A percentile compares a stretch with the other conserved stretches of the same genome.
Evolutionary conservation across 35 echinoderm and acorn worm species (phyloP).

Genomic region (Apostichopus californicus): DNA sequence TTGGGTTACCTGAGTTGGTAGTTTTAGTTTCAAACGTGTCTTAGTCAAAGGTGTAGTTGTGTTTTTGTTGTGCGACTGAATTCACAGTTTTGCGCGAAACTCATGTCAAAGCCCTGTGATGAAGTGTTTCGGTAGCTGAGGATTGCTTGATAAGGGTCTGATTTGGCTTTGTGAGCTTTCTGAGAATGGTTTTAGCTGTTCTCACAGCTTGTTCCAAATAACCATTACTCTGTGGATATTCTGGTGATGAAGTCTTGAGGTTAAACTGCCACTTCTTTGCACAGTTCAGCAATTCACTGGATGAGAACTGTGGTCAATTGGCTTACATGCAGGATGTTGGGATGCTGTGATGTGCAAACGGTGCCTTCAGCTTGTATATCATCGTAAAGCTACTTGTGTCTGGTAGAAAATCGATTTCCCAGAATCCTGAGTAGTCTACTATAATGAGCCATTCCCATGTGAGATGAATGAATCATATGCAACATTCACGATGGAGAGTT

Average conservation of each 20-base stretch:
- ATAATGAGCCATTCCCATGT: slow-evolving; percentile 71
- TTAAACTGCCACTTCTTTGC: slow-evolving; percentile 30
- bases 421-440: slow-evolving; percentile 39
- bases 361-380: slow-evolving; percentile 41
- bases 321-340: slow-evolving; percentile 23
- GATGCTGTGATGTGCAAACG: slow-evolving; percentile 51
- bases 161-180: slow-evolving; percentile 40
- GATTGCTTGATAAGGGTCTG: slow-evolving; percentile 33
- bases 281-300: slow-evolving; percentile 30
- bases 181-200: slow-evolving; percentile 29
- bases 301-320: slow-evolving; percentile 57
- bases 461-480: slow-evolving; percentile 58
- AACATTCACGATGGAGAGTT: slow-evolving; percentile 46
- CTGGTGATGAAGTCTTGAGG: slow-evolving; percentile 24
- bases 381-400: slow-evolving; percentile 37
- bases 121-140: slow-evolving; percentile 8
- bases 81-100: slow-evolving; percentile 53
- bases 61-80: slow-evolving; percentile 63
- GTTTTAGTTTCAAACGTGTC: slow-evolving; percentile 54
- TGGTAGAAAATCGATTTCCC: slow-evolving; percentile 73
- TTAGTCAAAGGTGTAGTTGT: slow-evolving; percentile 26
- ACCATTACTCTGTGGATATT: slow-evolving; percentile 52
- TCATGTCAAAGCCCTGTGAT: slow-evolving; percentile 45
- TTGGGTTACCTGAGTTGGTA: slow-evolving; percentile 6
- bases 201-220: slow-evolving; percentile 29